Conservation (phyloP, 2,888 invertebrate species). For the Eustalomyia histrio region DNA sequence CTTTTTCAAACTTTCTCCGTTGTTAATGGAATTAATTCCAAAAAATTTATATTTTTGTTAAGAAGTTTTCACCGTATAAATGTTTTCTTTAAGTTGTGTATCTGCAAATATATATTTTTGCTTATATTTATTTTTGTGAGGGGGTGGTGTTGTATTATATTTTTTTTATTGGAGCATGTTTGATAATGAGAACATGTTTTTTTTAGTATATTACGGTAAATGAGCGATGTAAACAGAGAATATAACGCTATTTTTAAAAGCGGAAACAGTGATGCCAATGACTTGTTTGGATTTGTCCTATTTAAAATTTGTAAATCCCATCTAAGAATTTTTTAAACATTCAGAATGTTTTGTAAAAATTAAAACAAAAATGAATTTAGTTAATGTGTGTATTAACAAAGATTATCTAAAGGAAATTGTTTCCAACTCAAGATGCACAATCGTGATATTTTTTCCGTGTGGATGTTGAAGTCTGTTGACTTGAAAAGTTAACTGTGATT, state of each 20-base stretch:
- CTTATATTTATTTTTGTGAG: slow-evolving; percentile 14
- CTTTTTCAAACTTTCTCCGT: too few relatives aligned
- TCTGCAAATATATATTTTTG: slow-evolving; percentile 23
- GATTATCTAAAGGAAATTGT: too few relatives aligned
- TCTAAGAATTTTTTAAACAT: too few relatives aligned
- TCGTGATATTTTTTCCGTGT: too few relatives aligned
- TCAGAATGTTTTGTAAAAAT: too few relatives aligned
- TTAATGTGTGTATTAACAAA: too few relatives aligned
- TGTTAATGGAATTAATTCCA: background rate
- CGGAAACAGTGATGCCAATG: slow-evolving; percentile 18
- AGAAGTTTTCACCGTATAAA: slow-evolving; percentile 10
- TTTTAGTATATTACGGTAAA: slow-evolving; percentile 43
- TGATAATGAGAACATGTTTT: background rate
- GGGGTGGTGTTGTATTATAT: slow-evolving; percentile 18
- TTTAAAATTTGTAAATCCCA: too few relatives aligned
- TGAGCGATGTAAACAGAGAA: slow-evolving; percentile 57
- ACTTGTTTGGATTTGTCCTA: too few relatives aligned
- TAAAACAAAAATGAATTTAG: too few relatives aligned
- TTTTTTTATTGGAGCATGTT: background rate
- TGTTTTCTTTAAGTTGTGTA: slow-evolving; percentile 55
- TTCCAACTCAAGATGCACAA: too few relatives aligned
- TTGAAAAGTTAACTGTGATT: too few relatives aligned
- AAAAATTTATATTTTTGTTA: background rate
- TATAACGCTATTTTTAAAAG: slow-evolving; percentile 25
- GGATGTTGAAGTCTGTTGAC: too few relatives aligned